A percentile compares a stretch with the other conserved stretches of the same genome.
Evolutionary conservation across 2,797 vertebrate genomes (phyloP).

Genomic region (Dallia pectoralis): DNA sequence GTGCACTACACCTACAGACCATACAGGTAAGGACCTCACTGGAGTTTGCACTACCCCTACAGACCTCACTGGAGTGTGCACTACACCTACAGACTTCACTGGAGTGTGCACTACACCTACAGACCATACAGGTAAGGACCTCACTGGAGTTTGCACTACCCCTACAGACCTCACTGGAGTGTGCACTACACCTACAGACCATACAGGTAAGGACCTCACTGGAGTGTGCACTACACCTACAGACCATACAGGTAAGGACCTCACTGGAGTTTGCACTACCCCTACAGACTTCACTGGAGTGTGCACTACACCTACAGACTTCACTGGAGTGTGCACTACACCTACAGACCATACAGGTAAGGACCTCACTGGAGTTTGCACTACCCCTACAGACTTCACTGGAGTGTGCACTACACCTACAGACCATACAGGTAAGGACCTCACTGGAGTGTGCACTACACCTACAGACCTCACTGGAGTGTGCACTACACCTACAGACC

Average conservation of each 20-base stretch:
- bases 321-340: slow-evolving; percentile 80
- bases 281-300: slow-evolving; percentile 74
- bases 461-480: slow-evolving; percentile 73
- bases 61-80: slow-evolving; percentile 76
- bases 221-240: slow-evolving; percentile 79
- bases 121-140: slow-evolving; percentile 62
- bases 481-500: slow-evolving; percentile 74
- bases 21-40: slow-evolving; percentile 66
- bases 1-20: slow-evolving; percentile 74
- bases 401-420: slow-evolving; percentile 79
- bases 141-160: slow-evolving; percentile 80
- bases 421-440: slow-evolving; percentile 62
- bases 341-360: slow-evolving; percentile 66
- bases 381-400: slow-evolving; percentile 71
- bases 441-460: slow-evolving; percentile 80
- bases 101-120: slow-evolving; percentile 79
- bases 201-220: slow-evolving; percentile 66
- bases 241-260: slow-evolving; percentile 62
- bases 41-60: slow-evolving; percentile 79
- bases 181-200: slow-evolving; percentile 74
- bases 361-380: slow-evolving; percentile 82
- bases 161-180: slow-evolving; percentile 73
- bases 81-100: slow-evolving; percentile 72
- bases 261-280: slow-evolving; percentile 80
- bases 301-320: slow-evolving; percentile 75